These are phyloP conservation scores for Netelia virgata DNA, from an alignment of 2,888 invertebrate genomes.

Conservation along the genomic window DNA sequence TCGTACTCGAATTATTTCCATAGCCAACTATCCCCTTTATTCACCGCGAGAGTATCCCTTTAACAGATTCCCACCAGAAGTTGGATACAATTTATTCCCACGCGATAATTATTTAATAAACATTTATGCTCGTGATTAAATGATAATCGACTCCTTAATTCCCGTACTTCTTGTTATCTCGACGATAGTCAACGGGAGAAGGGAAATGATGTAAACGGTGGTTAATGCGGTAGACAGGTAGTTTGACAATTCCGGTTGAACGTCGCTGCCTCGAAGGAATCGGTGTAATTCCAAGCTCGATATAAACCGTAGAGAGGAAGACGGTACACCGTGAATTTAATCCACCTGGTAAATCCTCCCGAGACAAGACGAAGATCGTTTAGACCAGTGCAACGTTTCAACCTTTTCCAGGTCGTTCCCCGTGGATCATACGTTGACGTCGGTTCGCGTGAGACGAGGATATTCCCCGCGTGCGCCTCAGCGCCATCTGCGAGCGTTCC, in stretches of 20 bases:
- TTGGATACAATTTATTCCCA: neutral
- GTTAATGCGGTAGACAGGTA: slow-evolving; percentile 3
- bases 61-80: no score
- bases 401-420: slow-evolving; percentile 2
- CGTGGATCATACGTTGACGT: slow-evolving; percentile 39
- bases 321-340: no score
- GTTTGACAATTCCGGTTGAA: neutral
- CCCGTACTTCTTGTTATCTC: neutral
- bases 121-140: neutral
- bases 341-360: slow-evolving; percentile 6
- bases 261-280: neutral
- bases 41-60: no score
- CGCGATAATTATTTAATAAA: neutral
- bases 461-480: slow-evolving; percentile 38
- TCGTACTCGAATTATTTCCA: neutral
- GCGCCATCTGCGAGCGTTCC: slow-evolving; percentile 17
- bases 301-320: neutral
- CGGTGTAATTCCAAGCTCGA: slow-evolving; percentile 31
- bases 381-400: neutral
- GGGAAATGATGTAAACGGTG: neutral
- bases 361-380: slow-evolving; percentile 23
- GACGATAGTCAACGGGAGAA: neutral
- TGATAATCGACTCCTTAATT: neutral
- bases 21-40: no score
- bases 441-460: slow-evolving; percentile 49